Percentiles rank a stretch among this genome's conserved stretches.
phyloP scores from a whole-genome alignment of 2,797 vertebrate species.

The Neosilurus mollespiculum region DNA sequence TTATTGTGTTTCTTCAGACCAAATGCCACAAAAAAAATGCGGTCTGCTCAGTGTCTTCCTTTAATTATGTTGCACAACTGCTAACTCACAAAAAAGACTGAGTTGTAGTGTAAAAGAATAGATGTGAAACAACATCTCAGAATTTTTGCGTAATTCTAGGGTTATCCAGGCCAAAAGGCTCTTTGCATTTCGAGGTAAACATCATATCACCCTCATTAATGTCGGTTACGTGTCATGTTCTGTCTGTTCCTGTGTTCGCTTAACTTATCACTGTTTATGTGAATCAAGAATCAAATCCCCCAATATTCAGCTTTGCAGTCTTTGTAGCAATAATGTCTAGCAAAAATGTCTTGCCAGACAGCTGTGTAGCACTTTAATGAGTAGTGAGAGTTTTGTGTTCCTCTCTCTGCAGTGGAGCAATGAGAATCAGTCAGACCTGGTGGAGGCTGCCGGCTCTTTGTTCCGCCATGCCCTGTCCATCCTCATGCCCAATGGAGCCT shows the following conservation, averaged over 20 bases:
- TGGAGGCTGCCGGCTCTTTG: constrained; percentile 83
- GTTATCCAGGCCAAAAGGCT: background rate
- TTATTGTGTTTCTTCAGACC: constrained; percentile 79
- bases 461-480: constrained; percentile 79
- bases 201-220: background rate
- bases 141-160: background rate
- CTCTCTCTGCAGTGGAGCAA: constrained; percentile 86
- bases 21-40: constrained; percentile 70
- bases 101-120: constrained; percentile 22
- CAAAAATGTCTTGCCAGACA: background rate
- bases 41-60: constrained; percentile 73
- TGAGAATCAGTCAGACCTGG: constrained; percentile 87
- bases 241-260: background rate
- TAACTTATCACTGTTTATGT: background rate
- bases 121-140: background rate
- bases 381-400: background rate
- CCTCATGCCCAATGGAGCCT: constrained; percentile 83
- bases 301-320: background rate
- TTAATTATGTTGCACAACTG: constrained; percentile 66
- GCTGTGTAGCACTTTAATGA: background rate
- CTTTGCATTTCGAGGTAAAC: background rate
- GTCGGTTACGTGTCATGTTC: background rate
- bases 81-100: constrained; percentile 24
- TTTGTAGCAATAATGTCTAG: background rate
- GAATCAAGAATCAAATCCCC: background rate